Evolutionary conservation across 2,888 invertebrate species (phyloP).

Genomic region (Bursaphelenchus okinawaensis): DNA sequence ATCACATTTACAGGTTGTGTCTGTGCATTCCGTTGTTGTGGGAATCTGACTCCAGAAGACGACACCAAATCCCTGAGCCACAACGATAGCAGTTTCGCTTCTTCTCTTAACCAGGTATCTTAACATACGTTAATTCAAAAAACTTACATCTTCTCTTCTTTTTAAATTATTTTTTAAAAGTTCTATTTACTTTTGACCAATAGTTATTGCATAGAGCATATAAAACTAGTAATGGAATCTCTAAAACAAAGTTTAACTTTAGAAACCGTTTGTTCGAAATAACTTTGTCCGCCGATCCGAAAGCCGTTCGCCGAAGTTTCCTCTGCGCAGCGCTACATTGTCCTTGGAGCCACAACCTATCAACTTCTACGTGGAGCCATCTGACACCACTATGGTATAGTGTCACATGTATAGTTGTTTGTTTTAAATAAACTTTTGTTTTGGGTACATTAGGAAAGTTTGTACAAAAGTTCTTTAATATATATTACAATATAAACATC

Average conservation of each 20-base stretch:
- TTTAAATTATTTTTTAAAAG: too few species aligned
- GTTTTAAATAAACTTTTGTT: neutral
- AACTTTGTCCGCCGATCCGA: slow-evolving; percentile 38
- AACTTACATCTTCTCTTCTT: too few species aligned
- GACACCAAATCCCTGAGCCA: slow-evolving; percentile 36
- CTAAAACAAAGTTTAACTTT: neutral
- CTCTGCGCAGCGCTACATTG: slow-evolving; percentile 31
- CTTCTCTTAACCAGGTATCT: slow-evolving; percentile 5
- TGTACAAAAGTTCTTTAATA: too few species aligned
- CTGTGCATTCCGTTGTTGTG: slow-evolving; percentile 56
- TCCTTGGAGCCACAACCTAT: slow-evolving; percentile 18
- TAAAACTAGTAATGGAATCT: neutral
- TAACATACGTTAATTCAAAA: too few species aligned
- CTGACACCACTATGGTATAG: slow-evolving; percentile 52
- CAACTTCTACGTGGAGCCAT: slow-evolving; percentile 20
- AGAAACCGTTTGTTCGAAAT: neutral
- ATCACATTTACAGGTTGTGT: slow-evolving; percentile 55
- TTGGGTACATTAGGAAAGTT: too few species aligned
- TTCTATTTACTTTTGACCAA: too few species aligned
- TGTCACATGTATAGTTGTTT: slow-evolving; percentile 24
- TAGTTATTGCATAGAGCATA: too few species aligned
- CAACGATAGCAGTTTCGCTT: slow-evolving; percentile 23
- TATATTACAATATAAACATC: too few species aligned
- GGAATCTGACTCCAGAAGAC: slow-evolving; percentile 42
- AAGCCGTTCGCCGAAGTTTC: slow-evolving; percentile 48